Evolutionary conservation across 2,888 invertebrate genomes (phyloP), one percentile per base, ranked within the genome.

Genomic region (Argyresthia albistria): DNA sequence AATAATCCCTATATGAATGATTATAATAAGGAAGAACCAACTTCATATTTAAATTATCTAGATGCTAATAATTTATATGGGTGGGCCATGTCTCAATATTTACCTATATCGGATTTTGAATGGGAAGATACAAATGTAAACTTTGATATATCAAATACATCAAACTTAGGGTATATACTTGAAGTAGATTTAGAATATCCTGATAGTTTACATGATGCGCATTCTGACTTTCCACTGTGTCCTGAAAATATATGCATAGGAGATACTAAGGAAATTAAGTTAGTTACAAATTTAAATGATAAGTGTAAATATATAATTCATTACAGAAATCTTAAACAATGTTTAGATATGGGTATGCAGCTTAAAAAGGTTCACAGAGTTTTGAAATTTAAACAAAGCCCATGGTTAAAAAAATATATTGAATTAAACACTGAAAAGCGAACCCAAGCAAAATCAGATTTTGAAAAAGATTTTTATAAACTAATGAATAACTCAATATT

Each of bases 391-490:
- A 58, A 68, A 35, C 73, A 78, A 62, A 62, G 60, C 46, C 55
- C 65, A 6, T 78, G 72, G 69, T 55, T 76, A 10, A 61, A 72
- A 57, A 51, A 57, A 52, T 76, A 76, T 55, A 74, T 77, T 45
- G 67, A 74, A 42, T 55, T 73, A 53, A 81, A 80, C 59, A 76
- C 69, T 7, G 49, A 65, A 45, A 51, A 70, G 35, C 52, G 73
- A 53, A 65, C 59, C 35, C 39, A 52, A 48, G 60, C 72, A 3
- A 59, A 10, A 35, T 66, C 65, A 42, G 61, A 67, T 12, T 77
- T 73, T 59, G 66, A 75, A 57, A 75, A 73, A 64, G 66, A 73
- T 57, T 68, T 71, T 54, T 76, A 59, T 54, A 76, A 80, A 58
- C 56, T 73, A 10, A 68, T 73, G 64, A 76, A 70, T 48, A 79